Base-by-base conservation (phyloP, 2,797 vertebrate genomes). In the Pangasius krempfi region DNA sequence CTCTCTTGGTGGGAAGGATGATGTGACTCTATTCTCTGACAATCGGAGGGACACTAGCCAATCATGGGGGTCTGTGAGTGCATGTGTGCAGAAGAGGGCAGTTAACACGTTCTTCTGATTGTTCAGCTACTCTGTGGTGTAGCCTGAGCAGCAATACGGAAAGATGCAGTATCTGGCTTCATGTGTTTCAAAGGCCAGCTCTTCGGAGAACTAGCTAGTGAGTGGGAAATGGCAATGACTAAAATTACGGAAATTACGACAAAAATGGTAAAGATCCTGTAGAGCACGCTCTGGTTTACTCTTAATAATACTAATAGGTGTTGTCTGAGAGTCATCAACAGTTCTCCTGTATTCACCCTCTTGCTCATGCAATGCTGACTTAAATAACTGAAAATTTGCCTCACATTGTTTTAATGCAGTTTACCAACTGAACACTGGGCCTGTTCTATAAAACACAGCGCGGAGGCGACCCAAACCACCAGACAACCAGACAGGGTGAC, bases 251-350 rank as follows among this genome's bases (percentile, higher is more conserved):
- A 70, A n/a, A 84, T 68, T 30, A 5, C 1, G 1, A n/a, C 54
- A 60, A 40, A 60, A 40, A 4, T 60, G 22, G 30, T 62, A 44
- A 64, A 47, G 58, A 44, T 83, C 22, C 7, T 50, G 18, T 9
- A 83, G 22, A 20, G 40, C 60, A 84, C 1, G 37, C 83, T 14
- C 47, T 18, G 27, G 37, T 30, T 52, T 89, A 89, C 89, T 93
- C 93, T 40, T 84, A 83, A 68, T 25, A 58, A 60, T 44, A 92
- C 87, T 73, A 66, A 91, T 92, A 93, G 91, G 89, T 75, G 62
- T 37, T 86, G 94, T 93, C 94, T 94, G 94, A 94, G 93, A 95
- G 91, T 94, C 95, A 94, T 96, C 95, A 94, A 90, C 94, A 94
- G 92, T 94, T 94, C 92, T 94, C 94, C 56, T 81, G 52, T 86